These are phyloP conservation scores for Drosophila pruinosa DNA, from an alignment of 1,140 invertebrate species.

Conservation along the genomic window DNA sequence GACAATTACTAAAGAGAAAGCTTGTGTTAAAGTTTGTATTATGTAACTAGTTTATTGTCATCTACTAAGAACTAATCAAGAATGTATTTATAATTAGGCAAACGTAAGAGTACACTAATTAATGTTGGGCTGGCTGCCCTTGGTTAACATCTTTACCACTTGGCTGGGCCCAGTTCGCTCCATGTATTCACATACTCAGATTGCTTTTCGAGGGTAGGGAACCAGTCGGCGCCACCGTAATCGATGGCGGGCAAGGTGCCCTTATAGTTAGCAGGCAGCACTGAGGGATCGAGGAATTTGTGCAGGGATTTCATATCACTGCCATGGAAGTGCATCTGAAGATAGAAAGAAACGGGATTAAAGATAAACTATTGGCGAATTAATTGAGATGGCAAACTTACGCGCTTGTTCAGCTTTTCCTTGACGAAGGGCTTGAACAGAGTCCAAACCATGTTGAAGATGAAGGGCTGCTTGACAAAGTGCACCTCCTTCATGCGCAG, in stretches of 20 bases:
- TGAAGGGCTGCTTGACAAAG: conserved; percentile 94
- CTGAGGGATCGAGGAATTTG: conserved; percentile 88
- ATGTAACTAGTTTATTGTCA: conserved; percentile 70
- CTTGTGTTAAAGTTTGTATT: conserved; percentile 41
- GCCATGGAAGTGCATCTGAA: conserved; percentile 92
- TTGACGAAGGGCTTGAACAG: conserved; percentile 94
- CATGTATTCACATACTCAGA: conserved; percentile 86
- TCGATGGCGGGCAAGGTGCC: conserved; percentile 89
- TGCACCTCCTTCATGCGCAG: conserved; percentile 94
- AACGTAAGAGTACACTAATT: conserved; percentile 61
- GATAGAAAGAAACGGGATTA: conserved; percentile 4
- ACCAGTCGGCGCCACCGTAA: conserved; percentile 90
- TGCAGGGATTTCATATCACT: conserved; percentile 89
- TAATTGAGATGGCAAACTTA: conserved; percentile 82
- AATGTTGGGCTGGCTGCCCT: conserved; percentile 16
- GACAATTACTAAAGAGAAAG: background rate
- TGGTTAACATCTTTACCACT: conserved; percentile 70
- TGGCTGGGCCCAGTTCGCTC: conserved; percentile 86
- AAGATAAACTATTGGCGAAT: background rate
- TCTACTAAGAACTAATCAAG: conserved; percentile 66
- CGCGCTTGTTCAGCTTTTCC: conserved; percentile 92
- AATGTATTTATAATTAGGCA: conserved; percentile 39
- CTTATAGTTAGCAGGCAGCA: conserved; percentile 88
- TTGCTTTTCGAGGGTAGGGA: conserved; percentile 86
- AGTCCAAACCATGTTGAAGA: conserved; percentile 94